Evolutionary conservation across 1,140 invertebrate genomes (phyloP).

Genomic region (Aphis gossypii): DNA sequence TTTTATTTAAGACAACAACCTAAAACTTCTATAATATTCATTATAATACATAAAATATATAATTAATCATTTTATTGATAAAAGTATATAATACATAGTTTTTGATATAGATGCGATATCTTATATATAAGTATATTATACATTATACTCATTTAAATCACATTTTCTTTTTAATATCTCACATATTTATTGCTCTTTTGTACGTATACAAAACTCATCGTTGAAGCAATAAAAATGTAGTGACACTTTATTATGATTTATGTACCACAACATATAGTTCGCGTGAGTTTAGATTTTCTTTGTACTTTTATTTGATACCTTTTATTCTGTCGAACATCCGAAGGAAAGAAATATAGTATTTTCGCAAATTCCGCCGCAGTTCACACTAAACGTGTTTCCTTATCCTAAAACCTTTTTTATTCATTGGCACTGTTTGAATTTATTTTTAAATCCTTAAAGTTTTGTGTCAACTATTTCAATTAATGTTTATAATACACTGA

Average conservation of each 20-base stretch:
- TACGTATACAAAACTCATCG: background rate
- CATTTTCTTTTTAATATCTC: background rate
- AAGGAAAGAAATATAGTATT: background rate
- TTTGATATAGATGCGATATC: background rate
- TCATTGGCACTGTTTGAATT: background rate
- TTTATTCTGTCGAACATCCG: background rate
- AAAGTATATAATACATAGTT: background rate
- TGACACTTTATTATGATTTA: constrained; percentile 27
- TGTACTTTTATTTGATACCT: background rate
- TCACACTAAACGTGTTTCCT: background rate
- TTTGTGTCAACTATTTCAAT: background rate
- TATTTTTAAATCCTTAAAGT: background rate
- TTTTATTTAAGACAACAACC: background rate
- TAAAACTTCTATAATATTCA: background rate
- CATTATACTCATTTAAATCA: background rate
- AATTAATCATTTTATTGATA: background rate
- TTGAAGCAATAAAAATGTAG: background rate
- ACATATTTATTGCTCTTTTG: background rate
- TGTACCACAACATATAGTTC: background rate
- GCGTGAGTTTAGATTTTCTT: background rate
- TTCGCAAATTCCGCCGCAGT: background rate
- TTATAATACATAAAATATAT: background rate
- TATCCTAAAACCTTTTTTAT: background rate
- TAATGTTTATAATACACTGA: background rate
- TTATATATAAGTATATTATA: background rate